Base-by-base conservation (phyloP, 2,797 vertebrate species). In the Mastacembelus armatus region DNA sequence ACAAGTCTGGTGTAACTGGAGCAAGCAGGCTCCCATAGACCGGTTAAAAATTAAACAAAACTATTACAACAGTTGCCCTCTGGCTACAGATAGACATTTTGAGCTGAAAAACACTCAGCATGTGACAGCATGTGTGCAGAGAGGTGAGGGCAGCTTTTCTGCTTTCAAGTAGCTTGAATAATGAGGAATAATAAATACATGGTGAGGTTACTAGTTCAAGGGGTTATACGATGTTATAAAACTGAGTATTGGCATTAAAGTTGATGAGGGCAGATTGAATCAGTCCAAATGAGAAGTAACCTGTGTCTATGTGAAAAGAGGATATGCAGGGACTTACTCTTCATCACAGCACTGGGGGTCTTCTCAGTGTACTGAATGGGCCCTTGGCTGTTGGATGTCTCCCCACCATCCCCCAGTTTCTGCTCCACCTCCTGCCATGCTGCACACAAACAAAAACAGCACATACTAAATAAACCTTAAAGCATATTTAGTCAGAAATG, bases 361-460 rank as follows among this genome's bases (percentile, higher is more conserved):
- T 95, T 97, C 93, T 99, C 98, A 1, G 92, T 62, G 16, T 98
- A 99, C 86, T 97, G 96, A 77, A 98, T 91, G 0, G 96, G 95
- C 24, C 93, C 90, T 0, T 88, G 89, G 73, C 85, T 42, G 51
- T 47, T 63, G 14, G 66, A 51, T 0, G 77, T 49, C 48, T 84
- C 78, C 29, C 59, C 64, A 0, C 49, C 66, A 55, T 71, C 88
- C 2, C 92, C 95, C 86, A 98, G 86, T 85, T 95, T 94, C 91
- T 95, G 95, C 83, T 97, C 94, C 78, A 99, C 96, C 81, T 97
- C 95, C 90, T 96, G 96, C 98, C 98, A 99, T 27, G 96, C 98
- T 99, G 88, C 52, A 71, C 14, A 35, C 39, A 71, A 29, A 65
- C 10, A 63, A 18, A 73, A 11, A 49, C 7, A 42, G 4, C 11